Percentiles rank a stretch among this genome's conserved stretches.
Conservation (phyloP, 1,140 invertebrate genomes). For the Archivesica marissinica region DNA sequence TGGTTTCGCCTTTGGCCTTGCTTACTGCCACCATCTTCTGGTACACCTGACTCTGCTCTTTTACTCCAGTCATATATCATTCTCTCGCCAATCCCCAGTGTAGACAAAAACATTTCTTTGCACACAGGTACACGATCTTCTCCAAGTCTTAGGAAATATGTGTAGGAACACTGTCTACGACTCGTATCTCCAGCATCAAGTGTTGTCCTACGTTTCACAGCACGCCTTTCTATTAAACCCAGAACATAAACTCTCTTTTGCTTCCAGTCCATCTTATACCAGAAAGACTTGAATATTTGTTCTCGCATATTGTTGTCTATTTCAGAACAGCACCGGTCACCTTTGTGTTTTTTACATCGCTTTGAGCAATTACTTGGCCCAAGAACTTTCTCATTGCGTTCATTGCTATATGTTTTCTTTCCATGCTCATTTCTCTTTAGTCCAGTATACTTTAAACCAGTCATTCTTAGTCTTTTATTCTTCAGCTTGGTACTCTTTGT, state of each 20-base stretch:
- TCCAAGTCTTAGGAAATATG: slow-evolving; percentile 1
- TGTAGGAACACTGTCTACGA: slow-evolving; percentile 12
- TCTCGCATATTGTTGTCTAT: background rate
- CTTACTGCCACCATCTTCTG: too few relatives aligned
- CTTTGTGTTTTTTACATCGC: background rate
- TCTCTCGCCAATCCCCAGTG: background rate
- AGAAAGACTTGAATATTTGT: slow-evolving; percentile 14
- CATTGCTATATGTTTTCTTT: too few relatives aligned
- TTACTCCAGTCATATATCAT: slow-evolving; percentile 7
- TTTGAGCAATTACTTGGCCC: background rate
- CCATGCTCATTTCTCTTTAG: too few relatives aligned
- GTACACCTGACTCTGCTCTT: background rate
- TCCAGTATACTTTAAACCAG: background rate
- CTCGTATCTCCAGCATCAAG: background rate
- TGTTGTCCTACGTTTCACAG: background rate
- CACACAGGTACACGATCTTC: background rate
- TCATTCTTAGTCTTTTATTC: slow-evolving; percentile 18
- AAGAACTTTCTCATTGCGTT: too few relatives aligned
- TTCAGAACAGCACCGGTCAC: background rate
- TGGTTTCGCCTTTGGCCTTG: too few relatives aligned
- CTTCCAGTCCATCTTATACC: slow-evolving; percentile 15
- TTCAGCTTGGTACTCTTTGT: too few relatives aligned
- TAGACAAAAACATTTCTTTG: background rate
- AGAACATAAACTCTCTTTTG: background rate
- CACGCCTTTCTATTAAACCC: background rate